Conservation (phyloP, 1,140 invertebrate genomes). For the Pseudomyrmex pallidus region DNA sequence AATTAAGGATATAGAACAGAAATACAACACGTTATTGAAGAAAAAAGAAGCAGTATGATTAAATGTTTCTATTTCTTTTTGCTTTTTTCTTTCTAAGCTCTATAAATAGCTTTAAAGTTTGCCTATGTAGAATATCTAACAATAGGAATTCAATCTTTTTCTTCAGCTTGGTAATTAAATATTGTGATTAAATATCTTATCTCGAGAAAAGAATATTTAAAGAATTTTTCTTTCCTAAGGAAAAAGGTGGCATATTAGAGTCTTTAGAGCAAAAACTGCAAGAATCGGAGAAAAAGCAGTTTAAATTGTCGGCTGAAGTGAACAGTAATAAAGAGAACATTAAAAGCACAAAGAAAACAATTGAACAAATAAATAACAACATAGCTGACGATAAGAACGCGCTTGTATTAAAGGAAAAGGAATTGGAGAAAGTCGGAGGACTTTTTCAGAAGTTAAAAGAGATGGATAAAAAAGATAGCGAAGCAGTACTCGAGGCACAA, state of each 20-base stretch:
- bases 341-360: conserved; percentile 89
- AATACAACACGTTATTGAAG: conserved; percentile 85
- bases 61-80: background rate
- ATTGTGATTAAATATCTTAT: no score
- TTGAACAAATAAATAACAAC: conserved; percentile 89
- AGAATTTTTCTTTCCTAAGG: conserved; percentile 57
- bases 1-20: conserved; percentile 86
- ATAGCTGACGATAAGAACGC: conserved; percentile 90
- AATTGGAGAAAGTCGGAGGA: conserved; percentile 88
- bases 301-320: conserved; percentile 88
- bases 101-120: conserved; percentile 39
- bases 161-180: no score
- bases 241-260: conserved; percentile 83
- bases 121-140: background rate
- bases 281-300: conserved; percentile 89
- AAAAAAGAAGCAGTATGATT: conserved; percentile 86
- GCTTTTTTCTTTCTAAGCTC: background rate
- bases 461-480: conserved; percentile 88
- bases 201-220: conserved; percentile 13
- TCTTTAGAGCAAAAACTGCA: conserved; percentile 89
- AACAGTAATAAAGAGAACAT: conserved; percentile 90
- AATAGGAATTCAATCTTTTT: background rate
- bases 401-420: conserved; percentile 88
- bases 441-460: conserved; percentile 90
- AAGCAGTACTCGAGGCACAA: conserved; percentile 90